phyloP scores from a whole-genome alignment of 1,140 invertebrate genomes.

The Pseudomyrmex concolor region DNA sequence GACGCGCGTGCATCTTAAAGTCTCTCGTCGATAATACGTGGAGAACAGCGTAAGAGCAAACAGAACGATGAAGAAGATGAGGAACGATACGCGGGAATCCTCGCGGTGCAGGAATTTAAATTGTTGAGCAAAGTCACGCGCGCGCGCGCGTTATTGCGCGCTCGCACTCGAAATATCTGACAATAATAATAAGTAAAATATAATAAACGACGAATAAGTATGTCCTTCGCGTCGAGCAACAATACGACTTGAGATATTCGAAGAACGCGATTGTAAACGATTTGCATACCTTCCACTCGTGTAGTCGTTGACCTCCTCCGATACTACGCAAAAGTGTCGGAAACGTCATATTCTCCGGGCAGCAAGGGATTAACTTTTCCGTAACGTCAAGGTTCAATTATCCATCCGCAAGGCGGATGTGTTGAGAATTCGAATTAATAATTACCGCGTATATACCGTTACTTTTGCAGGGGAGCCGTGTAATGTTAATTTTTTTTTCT shows the following conservation, averaged over 20 bases:
- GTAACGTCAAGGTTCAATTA: constrained; percentile 57
- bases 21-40: not conserved
- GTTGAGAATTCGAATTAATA: not conserved
- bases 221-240: not conserved
- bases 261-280: constrained; percentile 24
- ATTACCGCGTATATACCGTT: not conserved
- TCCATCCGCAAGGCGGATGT: constrained; percentile 26
- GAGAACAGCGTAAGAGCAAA: not conserved
- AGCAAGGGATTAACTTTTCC: constrained; percentile 2
- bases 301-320: constrained; percentile 12
- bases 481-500: too few relatives aligned
- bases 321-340: not conserved
- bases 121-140: constrained; percentile 34
- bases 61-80: not conserved
- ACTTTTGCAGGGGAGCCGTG: not conserved
- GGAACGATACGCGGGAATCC: not conserved
- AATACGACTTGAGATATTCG: not conserved
- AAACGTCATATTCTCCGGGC: not conserved
- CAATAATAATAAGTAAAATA: not conserved
- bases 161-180: constrained; percentile 11
- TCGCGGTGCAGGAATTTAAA: constrained; percentile 31
- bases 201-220: not conserved
- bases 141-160: not conserved
- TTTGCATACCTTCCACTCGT: constrained; percentile 16
- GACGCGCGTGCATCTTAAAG: not conserved